Base-by-base conservation (phyloP, 2,113 vertebrate species). In the Nerophis lumbriciformis region DNA sequence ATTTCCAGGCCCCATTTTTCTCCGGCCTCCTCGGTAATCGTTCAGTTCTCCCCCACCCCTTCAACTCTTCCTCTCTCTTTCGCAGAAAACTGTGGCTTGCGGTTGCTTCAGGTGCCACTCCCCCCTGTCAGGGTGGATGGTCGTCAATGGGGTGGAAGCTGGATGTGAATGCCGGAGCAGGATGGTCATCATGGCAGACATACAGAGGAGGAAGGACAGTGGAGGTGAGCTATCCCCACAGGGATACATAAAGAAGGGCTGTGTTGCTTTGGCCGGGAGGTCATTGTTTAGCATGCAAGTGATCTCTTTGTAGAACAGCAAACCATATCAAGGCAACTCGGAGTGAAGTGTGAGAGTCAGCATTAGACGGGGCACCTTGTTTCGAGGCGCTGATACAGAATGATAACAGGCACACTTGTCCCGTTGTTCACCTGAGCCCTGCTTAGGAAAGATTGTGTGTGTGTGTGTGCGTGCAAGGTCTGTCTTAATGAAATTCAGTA, bases 401-500 rank as follows among this genome's bases (percentile, higher is more conserved):
- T 76, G 66, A 85, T 77, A 84, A 76, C 59, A 60, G 63, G 52
- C 63, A 44, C 59, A 54, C 12, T 74, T 54, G 44, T 35, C 48
- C 38, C 19, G 52, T 54, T 73, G 75, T 67, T 78, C 67, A 58
- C 77, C 68, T 70, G 67, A 83, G 71, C 53, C 28, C 63, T 57
- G 71, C 76, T 21, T 39, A 14, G 55, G 44, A 56, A 57, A 44
- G 55, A 44, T 13, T 65, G 59, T 72, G 59, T 71, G 60, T 65
- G 66, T 66, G 6, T 60, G 66, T 42, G 61, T 28, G 38, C 35
- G 38, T 42, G 52, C 15, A 37, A 65, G 62, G 72, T 73, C 74
- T 69, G 71, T 79, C 78, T 69, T 87, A 92, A 90, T 88, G 81
- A 91, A 90, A 88, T 91, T 83, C 88, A 85, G 72, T 91, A 92